A percentile compares a stretch with the other conserved stretches of the same genome.
phyloP scores from a whole-genome alignment of 2,888 invertebrate genomes.

The Stratiomys singularior region DNA sequence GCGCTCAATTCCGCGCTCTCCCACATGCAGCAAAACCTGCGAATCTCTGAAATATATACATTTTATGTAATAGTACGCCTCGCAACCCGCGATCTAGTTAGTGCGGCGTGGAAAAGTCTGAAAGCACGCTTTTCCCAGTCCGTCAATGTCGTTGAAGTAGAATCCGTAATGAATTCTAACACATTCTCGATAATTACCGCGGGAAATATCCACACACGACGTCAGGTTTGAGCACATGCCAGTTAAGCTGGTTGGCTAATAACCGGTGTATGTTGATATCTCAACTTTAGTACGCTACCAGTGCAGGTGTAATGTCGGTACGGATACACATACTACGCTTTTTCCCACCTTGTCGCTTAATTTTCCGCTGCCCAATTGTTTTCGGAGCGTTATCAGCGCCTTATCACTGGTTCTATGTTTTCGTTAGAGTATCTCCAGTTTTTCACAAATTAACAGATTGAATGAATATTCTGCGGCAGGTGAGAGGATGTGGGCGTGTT shows the following conservation, averaged over 20 bases:
- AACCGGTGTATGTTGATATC: slow-evolving; percentile 1
- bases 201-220: background rate
- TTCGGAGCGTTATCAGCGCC: background rate
- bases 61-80: background rate
- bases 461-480: background rate
- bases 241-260: background rate
- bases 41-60: background rate
- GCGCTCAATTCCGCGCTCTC: no score
- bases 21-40: background rate
- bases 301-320: no score
- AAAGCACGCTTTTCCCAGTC: no score
- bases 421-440: no score
- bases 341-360: background rate
- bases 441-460: background rate
- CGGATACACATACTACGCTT: no score
- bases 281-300: no score
- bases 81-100: background rate
- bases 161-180: slow-evolving; percentile 18
- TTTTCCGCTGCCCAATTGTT: slow-evolving; percentile 16
- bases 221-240: background rate
- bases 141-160: background rate
- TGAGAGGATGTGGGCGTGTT: slow-evolving; percentile 18
- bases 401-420: background rate
- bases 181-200: slow-evolving; percentile 19
- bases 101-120: background rate